Base-by-base conservation (phyloP, 2,113 vertebrate species). In the Lonchura striata region DNA sequence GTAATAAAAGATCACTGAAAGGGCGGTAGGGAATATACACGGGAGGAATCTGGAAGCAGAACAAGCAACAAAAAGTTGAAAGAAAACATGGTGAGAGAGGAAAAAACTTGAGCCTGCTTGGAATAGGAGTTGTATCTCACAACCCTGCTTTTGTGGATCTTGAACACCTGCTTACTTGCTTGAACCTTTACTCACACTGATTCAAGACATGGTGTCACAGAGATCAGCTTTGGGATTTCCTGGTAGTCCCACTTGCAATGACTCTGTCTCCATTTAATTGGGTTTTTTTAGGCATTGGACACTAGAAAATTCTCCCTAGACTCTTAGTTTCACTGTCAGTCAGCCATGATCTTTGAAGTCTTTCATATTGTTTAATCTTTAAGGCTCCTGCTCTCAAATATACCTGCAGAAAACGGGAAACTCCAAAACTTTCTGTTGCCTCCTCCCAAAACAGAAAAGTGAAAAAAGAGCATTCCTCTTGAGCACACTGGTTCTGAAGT, bases 401-500 rank as follows among this genome's bases (percentile, higher is more conserved):
- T 97, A 39, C 96, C 95, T 5, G 90, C 95, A 84, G 98, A 98
- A 97, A 97, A 97, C 25, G 98, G 97, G 41, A 97, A 98, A 94
- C 93, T 82, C 64, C 85, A 84, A 89, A 93, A 87, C n/a, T 81
- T 70, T 53, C 33, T 56, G 11, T 15, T 92, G 46, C 39, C 63
- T 30, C 4, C 56, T 88, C 68, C 56, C 52, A 72, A 78, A 66
- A 65, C 13, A 88, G 81, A 60, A 4, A 83, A 87, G 28, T 21
- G 10, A 54, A 9, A 41, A 28, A 27, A 76, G 22, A 95, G 66
- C 35, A 27, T 24, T 68, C 95, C 94, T 28, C 96, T 96, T 27
- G 96, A 98, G 37, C 97, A 81, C 44, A 97, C 97, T 74, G 96
- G 96, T 74, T 98, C 98, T 64, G 97, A 98, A 92, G 96, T 98